Evolutionary conservation across 2,113 vertebrate genomes (phyloP), one percentile per base, ranked within the genome.

Genomic region (Phasianus colchicus): DNA sequence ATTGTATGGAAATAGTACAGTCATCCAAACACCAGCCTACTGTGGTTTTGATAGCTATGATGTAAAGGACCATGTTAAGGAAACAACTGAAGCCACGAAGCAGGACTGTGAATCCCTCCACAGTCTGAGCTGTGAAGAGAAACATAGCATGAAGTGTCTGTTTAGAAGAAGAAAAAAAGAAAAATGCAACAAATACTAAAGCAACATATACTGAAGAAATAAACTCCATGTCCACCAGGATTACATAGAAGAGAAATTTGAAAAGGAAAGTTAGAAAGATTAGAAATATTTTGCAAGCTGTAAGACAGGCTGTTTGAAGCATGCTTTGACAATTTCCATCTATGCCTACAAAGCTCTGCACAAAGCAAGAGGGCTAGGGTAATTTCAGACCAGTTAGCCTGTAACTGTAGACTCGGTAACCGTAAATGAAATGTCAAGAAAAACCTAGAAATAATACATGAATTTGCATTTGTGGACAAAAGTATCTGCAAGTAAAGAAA

Each of bases 371-470:
- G 40, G 55, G 38, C 42, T 29, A 63, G 6, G 13, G 61, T 78
- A 66, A 94, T 92, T 94, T 90, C 88, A 89, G 85, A 91, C 36
- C 42, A 83, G 40, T 36, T 69, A 86, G 32, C 47, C 55, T 81
- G 34, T 38, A 92, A 74, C 34, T 82, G 43, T 21, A 82, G 58
- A 91, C 74, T 61, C 69, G 36, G 47, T 84, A 87, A 77, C 47
- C 19, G 29, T 57, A 89, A 84, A 90, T 45, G n/a, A 72, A 88
- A 89, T 70, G 71, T 83, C 79, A 91, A 70, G 58, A 25, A 36
- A 92, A 88, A 91, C 55, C 45, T 83, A 4, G 1, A 48, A n/a
- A 82, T 21, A 81, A 42, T 81, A 91, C 38, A 61, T 84, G 65
- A 84, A 91, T 89, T 90, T 86, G 71, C 72, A 89, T 83, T 87